These are phyloP conservation scores for Xiphophorus hellerii DNA, from an alignment of 2,113 vertebrate species.

Conservation along the genomic window DNA sequence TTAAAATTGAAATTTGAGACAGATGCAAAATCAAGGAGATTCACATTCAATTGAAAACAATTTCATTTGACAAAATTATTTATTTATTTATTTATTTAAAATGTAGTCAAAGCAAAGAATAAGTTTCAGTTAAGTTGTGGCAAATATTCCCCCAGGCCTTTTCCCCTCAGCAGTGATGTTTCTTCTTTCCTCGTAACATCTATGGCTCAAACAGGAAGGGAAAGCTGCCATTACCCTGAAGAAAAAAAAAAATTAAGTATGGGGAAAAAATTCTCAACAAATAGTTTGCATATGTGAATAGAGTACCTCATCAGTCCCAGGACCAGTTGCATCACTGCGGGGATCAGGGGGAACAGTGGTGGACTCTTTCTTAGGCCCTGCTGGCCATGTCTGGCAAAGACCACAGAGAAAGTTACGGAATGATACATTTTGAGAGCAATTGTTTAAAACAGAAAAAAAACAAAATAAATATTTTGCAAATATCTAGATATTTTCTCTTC, in stretches of 20 bases:
- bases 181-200: conserved; percentile 6
- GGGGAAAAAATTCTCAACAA: neutral
- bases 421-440: too few relatives aligned
- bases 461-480: conserved; percentile 5
- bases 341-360: too few relatives aligned
- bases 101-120: conserved; percentile 1
- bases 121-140: conserved; percentile 14
- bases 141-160: neutral
- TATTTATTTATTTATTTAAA: conserved; percentile 55
- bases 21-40: conserved; percentile 14
- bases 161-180: neutral
- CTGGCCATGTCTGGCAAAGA: too few relatives aligned
- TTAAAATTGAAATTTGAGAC: too few relatives aligned
- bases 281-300: neutral
- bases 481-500: too few relatives aligned
- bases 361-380: too few relatives aligned
- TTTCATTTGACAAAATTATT: conserved; percentile 19
- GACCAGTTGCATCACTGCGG: conserved; percentile 74
- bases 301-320: conserved; percentile 70
- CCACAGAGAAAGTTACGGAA: too few relatives aligned
- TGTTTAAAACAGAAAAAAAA: too few relatives aligned
- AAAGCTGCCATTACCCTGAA: conserved; percentile 70
- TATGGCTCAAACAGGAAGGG: conserved; percentile 79
- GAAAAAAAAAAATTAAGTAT: neutral
- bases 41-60: neutral